These are phyloP conservation scores for Ovis aries DNA, from an alignment of 2,113 vertebrate genomes.

Conservation along the genomic window DNA sequence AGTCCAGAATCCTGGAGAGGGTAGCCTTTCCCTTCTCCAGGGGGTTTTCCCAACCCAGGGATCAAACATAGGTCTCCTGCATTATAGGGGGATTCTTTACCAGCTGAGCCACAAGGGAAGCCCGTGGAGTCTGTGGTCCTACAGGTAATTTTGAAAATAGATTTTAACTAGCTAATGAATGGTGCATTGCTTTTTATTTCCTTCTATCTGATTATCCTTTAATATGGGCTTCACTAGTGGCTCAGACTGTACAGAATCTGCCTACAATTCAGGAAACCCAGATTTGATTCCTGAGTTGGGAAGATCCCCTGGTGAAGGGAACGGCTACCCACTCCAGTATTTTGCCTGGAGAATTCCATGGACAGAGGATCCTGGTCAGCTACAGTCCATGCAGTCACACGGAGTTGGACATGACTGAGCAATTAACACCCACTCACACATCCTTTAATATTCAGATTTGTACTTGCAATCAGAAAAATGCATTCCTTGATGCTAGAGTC, in stretches of 20 bases:
- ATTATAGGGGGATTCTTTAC: not conserved
- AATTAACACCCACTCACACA: not conserved
- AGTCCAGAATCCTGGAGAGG: not conserved
- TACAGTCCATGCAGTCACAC: not conserved
- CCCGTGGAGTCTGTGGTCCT: not conserved
- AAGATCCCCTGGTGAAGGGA: not conserved
- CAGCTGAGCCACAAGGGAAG: not conserved
- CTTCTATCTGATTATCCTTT: not conserved
- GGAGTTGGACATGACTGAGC: not conserved
- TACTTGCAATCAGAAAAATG: not conserved
- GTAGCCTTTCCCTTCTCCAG: not conserved
- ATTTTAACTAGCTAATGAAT: not conserved
- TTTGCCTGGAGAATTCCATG: not conserved
- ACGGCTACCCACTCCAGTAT: not conserved
- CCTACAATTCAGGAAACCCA: not conserved
- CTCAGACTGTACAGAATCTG: not conserved
- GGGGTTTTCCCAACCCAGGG: not conserved
- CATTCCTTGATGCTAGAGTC: not conserved
- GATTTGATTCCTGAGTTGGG: not conserved
- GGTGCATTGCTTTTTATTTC: not conserved
- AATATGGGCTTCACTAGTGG: not conserved
- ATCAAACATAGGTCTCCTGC: not conserved
- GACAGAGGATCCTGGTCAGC: not conserved
- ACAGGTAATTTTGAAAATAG: not conserved
- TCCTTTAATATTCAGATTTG: not conserved